A percentile compares a stretch with the other conserved stretches of the same genome.
Evolutionary conservation across 2,888 invertebrate genomes (phyloP).

Genomic region (Boloria selene): DNA sequence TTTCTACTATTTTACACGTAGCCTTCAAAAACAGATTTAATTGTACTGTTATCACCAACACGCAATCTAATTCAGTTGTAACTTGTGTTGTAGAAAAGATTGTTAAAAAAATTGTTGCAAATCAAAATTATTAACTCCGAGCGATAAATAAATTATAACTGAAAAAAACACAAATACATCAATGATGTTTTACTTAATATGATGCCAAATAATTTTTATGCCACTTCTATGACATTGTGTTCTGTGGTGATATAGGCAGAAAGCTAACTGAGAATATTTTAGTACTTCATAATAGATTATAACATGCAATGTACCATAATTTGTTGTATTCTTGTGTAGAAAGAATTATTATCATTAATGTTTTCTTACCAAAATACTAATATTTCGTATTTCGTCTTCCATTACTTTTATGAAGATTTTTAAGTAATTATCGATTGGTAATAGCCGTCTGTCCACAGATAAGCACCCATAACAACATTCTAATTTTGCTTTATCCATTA

Average conservation of each 20-base stretch:
- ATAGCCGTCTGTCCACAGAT: slow-evolving; percentile 33
- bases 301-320: neutral
- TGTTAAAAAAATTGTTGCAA: no score
- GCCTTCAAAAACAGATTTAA: no score
- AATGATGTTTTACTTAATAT: neutral
- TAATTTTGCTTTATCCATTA: neutral
- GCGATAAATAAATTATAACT: neutral
- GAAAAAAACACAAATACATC: neutral
- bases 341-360: neutral
- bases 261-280: slow-evolving; percentile 3
- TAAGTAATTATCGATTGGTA: slow-evolving; percentile 27
- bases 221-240: slow-evolving; percentile 4
- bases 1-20: no score
- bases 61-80: no score
- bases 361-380: neutral
- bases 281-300: slow-evolving; percentile 3
- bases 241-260: slow-evolving; percentile 15
- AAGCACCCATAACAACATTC: slow-evolving; percentile 36
- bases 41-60: no score
- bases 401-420: slow-evolving; percentile 32
- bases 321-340: neutral
- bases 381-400: slow-evolving; percentile 11
- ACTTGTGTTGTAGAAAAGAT: no score
- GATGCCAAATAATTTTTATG: neutral
- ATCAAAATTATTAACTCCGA: no score